Evolutionary conservation across 2,888 invertebrate genomes (phyloP), one percentile per base, ranked within the genome.

Genomic region (Macrophya alboannulata): DNA sequence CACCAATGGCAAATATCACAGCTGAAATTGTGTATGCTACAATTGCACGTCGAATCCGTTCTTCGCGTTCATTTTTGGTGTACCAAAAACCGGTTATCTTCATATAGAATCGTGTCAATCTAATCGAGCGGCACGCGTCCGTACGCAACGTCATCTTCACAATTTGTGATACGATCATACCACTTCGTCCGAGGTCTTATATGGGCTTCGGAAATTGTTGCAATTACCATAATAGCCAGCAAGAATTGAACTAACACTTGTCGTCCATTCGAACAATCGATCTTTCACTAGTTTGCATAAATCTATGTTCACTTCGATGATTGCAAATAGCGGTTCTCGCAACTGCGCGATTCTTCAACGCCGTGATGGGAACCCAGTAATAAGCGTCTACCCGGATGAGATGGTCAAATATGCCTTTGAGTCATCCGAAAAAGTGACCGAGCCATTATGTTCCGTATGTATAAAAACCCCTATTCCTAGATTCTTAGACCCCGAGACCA

Each of bases 1-100:
- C 86, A 15, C 88, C 10, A 51, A 85, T 37, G 6, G 88, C 88
- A 9, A 89, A 79, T 0, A 86, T 0, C 0, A 88, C 37, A 0
- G 86, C 79, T 9, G 25, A 1, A 10, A 90, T 25, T 1, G 90
- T 88, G 12, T 89, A 90, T 31, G 21, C 17, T 0, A 88, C 37
- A 1, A 88, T 88, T 0, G 85, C 1, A 0, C 79, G 82, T 51
- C 88, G 87, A 0, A 86, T 8, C 0, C 81, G 72, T 85, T 87
- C 76, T 55, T 90, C 88, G 1, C 37, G 68, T 6, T 65, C 12
- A 10, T 85, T 86, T 0, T 83, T 71, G 4, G 88, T 86, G n/a
- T 86, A 25, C 90, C 90, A 91, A 59, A 90, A 89, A 0, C 90
- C 90, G 1, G 87, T 87, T n/a, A 87, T 72, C 65, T 87, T 90